phyloP scores from a whole-genome alignment of 1,140 invertebrate genomes.

The Augochlora pura region DNA sequence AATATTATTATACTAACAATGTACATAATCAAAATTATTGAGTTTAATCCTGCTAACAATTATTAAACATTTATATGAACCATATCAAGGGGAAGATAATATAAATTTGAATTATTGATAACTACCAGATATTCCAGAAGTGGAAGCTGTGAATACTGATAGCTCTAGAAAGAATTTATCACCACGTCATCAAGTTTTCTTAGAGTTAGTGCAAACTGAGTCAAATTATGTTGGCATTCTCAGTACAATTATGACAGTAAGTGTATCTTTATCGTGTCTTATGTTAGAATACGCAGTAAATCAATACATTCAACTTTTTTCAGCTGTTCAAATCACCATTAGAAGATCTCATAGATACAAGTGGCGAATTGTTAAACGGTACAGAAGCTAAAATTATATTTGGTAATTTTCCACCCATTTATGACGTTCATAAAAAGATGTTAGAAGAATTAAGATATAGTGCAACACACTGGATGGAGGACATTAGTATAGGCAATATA shows the following conservation, averaged over 20 bases:
- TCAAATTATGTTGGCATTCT: constrained; percentile 98
- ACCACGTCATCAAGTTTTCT: constrained; percentile 92
- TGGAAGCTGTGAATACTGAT: constrained; percentile 81
- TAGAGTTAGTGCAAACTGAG: constrained; percentile 97
- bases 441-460: constrained; percentile 87
- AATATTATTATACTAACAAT: constrained; percentile 32
- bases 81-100: constrained; percentile 70
- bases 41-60: constrained; percentile 20
- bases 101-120: constrained; percentile 67
- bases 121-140: constrained; percentile 79
- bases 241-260: constrained; percentile 93
- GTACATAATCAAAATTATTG: not conserved
- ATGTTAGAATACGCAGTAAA: not conserved
- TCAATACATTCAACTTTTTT: constrained; percentile 38
- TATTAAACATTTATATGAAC: constrained; percentile 41
- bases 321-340: constrained; percentile 96
- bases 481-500: constrained; percentile 92
- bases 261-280: constrained; percentile 35
- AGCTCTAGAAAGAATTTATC: constrained; percentile 85
- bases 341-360: constrained; percentile 90
- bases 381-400: constrained; percentile 98
- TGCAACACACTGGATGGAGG: constrained; percentile 90
- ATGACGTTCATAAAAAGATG: constrained; percentile 93
- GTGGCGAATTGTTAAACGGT: constrained; percentile 89
- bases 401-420: constrained; percentile 96